These are phyloP conservation scores for Aurelia coerulea DNA, from an alignment of 30 jellyfish, hydroid and myxozoan species.

Conservation along the genomic window DNA sequence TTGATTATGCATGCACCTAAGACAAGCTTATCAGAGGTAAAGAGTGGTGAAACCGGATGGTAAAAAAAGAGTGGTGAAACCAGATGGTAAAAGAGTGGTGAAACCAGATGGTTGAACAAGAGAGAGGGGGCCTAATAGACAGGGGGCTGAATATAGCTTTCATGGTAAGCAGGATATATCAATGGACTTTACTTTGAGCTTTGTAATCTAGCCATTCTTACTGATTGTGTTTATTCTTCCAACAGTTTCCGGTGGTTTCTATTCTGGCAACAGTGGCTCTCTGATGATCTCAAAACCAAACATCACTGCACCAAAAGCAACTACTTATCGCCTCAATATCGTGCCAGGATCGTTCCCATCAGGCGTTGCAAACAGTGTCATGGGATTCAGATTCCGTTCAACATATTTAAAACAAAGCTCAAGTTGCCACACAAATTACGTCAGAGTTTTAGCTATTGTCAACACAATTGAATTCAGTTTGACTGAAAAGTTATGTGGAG, in stretches of 20 bases:
- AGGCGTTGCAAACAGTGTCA: not conserved
- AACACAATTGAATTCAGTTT: constrained; percentile 5
- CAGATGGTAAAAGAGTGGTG: too few relatives aligned
- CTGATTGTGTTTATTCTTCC: too few relatives aligned
- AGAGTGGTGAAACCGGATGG: too few relatives aligned
- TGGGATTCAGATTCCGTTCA: constrained; percentile 29
- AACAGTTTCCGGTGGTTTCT: not conserved
- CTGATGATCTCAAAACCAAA: not conserved
- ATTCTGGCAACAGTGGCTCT: not conserved
- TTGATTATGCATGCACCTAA: too few relatives aligned
- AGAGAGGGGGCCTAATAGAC: too few relatives aligned
- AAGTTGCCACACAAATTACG: constrained; percentile 21
- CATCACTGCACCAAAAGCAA: not conserved
- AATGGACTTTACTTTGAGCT: too few relatives aligned
- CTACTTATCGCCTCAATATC: constrained; percentile 13
- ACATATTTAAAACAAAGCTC: constrained; percentile 5
- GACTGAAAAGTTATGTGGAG: constrained; percentile 34
- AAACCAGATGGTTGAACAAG: too few relatives aligned
- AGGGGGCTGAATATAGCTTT: too few relatives aligned
- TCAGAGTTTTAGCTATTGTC: constrained; percentile 6
- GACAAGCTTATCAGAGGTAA: too few relatives aligned
- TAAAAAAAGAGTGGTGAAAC: too few relatives aligned
- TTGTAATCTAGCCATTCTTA: too few relatives aligned
- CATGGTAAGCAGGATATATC: too few relatives aligned
- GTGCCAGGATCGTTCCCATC: not conserved